Conservation (phyloP, 2,888 invertebrate genomes). For the Heteropelma amictum region DNA sequence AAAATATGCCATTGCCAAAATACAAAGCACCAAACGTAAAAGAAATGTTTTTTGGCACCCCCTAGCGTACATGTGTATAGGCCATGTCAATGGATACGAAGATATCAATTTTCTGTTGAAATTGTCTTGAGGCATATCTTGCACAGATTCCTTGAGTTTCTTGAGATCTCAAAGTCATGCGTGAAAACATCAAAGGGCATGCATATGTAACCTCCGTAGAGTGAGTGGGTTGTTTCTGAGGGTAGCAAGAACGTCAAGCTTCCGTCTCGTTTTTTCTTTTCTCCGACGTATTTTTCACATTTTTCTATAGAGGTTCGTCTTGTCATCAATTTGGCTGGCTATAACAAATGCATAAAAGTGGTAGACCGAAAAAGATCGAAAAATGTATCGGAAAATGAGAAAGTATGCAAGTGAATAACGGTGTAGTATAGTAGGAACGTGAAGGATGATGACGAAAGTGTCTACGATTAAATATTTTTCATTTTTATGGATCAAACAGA, state of each 20-base stretch:
- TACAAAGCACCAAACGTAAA: too few relatives aligned
- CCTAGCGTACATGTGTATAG: too few relatives aligned
- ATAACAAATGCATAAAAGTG: constrained; percentile 49
- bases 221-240: constrained; percentile 23
- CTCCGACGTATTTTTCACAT: constrained; percentile 6
- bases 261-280: background rate
- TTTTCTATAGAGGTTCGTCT: background rate
- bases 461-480: constrained; percentile 37
- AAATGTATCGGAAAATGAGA: constrained; percentile 11
- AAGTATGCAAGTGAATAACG: background rate
- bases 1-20: too few relatives aligned
- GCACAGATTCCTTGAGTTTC: too few relatives aligned
- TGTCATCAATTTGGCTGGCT: constrained; percentile 26
- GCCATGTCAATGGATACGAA: too few relatives aligned
- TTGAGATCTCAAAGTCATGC: constrained; percentile 52
- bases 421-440: background rate
- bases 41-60: too few relatives aligned
- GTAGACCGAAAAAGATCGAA: background rate
- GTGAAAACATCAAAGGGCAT: constrained; percentile 59
- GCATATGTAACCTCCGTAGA: constrained; percentile 28
- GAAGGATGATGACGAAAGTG: constrained; percentile 27
- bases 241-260: background rate
- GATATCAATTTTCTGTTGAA: too few relatives aligned
- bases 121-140: too few relatives aligned
- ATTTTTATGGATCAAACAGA: background rate